These are phyloP conservation scores for Huso huso DNA, from an alignment of 2,797 vertebrate genomes.

Conservation along the genomic window DNA sequence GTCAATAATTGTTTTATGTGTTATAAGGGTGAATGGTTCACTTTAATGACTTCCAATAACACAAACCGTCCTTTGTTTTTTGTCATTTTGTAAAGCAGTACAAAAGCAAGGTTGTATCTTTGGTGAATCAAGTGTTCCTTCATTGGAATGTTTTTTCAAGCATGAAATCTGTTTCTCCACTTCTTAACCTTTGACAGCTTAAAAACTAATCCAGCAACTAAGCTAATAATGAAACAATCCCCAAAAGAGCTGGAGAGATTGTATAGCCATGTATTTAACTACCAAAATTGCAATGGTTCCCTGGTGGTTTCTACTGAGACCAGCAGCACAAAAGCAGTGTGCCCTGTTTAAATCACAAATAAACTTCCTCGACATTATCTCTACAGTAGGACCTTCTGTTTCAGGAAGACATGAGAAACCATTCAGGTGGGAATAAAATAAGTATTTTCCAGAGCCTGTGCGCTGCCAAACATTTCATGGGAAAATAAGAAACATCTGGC, in stretches of 20 bases:
- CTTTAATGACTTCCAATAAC: no score
- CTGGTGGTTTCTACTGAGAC: slow-evolving; percentile 27
- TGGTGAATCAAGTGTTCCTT: slow-evolving; percentile 31
- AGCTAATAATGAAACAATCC: slow-evolving; percentile 26
- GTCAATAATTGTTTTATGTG: no score
- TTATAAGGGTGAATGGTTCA: no score
- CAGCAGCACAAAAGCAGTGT: slow-evolving; percentile 11
- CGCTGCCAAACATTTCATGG: slow-evolving; percentile 22
- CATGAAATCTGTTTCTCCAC: slow-evolving; percentile 27
- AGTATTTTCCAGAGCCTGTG: slow-evolving; percentile 22
- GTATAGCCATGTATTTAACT: slow-evolving; percentile 33
- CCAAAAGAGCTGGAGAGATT: slow-evolving; percentile 36
- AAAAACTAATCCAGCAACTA: slow-evolving; percentile 31
- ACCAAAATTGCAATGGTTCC: slow-evolving; percentile 21
- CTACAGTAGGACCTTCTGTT: slow-evolving; percentile 24
- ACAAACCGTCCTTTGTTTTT: no score
- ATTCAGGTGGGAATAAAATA: slow-evolving; percentile 3
- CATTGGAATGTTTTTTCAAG: slow-evolving; percentile 40
- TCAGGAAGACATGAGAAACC: slow-evolving; percentile 29
- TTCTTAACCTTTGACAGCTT: slow-evolving; percentile 35
- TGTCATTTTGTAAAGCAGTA: no score
- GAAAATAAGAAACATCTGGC: slow-evolving; percentile 47
- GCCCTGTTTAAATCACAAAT: no score
- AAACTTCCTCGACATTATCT: slow-evolving; percentile 11
- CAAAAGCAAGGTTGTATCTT: no score